Base-by-base conservation (phyloP, 2,888 invertebrate genomes). In the Carpatolechia fugitivella region DNA sequence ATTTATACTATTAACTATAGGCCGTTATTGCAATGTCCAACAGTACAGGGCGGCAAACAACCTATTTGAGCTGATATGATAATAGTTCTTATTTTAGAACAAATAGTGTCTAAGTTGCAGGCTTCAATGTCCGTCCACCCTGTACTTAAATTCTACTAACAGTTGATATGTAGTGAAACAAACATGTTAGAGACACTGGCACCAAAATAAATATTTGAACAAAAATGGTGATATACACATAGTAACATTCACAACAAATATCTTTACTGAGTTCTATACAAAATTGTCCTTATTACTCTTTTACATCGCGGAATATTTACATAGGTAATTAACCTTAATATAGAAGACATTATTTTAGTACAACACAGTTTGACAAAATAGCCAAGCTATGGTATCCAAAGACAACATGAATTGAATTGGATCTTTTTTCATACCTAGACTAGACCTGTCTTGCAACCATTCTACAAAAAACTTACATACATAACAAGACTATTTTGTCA, bases 281-380 rank as follows among this genome's bases (percentile, higher is more conserved):
- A 82, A 82, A 79, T 80, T 80, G 74, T 78, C 75, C 80, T 82
- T 81, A 83, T 63, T 68, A 78, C 74, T 72, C 64, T 69, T 68
- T 67, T 64, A 60, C 58, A 63, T 69, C 65, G 69, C 69, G 69
- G 70, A 66, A 72, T 86, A 86, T 87, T 82, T 85, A 87, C 86
- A 86, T 70, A 68, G 24, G 74, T 79, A n/a, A n/a, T n/a, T 82
- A 76, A 74, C 65, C 70, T 78, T 79, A 78, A 73, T 50, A 69
- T 72, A 74, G 64, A 75, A 74, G 70, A 80, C 69, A 69, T 30
- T 47, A n/a, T 24, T 35, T 16, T 40, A n/a, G n/a, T 24, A 24
- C n/a, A 40, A 40, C 40, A 40, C 1, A 14, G 16, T 51, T 29
- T 49, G 49, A 49, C 35, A 49, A 49, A 35, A 49, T 47, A 44